phyloP scores from a whole-genome alignment of 1,140 invertebrate genomes.

The Ceratina calcarata region DNA sequence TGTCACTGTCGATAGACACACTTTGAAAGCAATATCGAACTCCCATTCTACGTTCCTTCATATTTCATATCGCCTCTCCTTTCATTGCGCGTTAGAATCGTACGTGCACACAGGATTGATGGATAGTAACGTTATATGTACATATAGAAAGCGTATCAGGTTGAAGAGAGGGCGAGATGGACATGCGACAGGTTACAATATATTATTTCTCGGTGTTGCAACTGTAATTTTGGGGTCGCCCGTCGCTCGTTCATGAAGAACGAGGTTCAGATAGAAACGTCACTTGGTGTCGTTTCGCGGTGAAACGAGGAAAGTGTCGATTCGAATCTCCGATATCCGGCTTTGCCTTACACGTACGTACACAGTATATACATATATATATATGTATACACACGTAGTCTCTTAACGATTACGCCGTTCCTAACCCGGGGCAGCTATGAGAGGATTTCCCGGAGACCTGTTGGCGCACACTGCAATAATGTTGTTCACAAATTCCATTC shows the following conservation, averaged over 20 bases:
- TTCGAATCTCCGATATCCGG: conserved; percentile 45
- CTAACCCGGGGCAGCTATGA: conserved; percentile 1
- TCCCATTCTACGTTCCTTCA: not conserved
- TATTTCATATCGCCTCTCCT: not conserved
- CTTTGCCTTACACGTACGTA: not conserved
- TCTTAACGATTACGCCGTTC: conserved; percentile 22
- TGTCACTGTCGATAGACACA: too few relatives aligned
- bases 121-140: not conserved
- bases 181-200: conserved; percentile 2
- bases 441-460: conserved; percentile 12
- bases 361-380: not conserved
- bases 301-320: conserved; percentile 45
- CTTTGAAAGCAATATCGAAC: too few relatives aligned
- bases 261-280: conserved; percentile 38
- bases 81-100: not conserved
- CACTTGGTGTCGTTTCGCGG: conserved; percentile 17
- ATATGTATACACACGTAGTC: not conserved
- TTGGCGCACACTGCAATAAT: conserved; percentile 1
- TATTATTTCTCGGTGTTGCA: conserved; percentile 19
- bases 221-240: conserved; percentile 27
- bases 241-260: conserved; percentile 3
- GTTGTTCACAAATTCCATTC: conserved; percentile 29
- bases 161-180: not conserved
- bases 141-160: not conserved
- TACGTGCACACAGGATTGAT: not conserved